Base-by-base conservation (phyloP, 2,113 vertebrate species). In the Pomatorhinus ruficollis region DNA sequence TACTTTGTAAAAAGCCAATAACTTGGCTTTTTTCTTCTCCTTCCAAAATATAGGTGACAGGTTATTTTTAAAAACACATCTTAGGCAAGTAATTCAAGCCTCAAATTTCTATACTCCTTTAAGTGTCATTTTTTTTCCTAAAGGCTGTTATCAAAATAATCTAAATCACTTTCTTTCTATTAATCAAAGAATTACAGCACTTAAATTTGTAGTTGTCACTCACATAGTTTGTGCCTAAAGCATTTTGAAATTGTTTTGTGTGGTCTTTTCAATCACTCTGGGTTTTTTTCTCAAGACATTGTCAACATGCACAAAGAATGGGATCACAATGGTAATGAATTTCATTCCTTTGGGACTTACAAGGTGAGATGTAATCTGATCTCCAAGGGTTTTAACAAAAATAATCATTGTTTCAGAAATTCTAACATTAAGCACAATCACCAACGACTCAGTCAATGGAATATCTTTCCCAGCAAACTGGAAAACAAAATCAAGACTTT, bases 171-270 rank as follows among this genome's bases (percentile, higher is more conserved):
- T 97, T 96, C 96, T 95, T 96, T 97, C 95, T 95, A 97, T 97
- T 97, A 98, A 98, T 98, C 97, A 97, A 97, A 97, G 97, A 97
- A 98, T 97, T 97, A 97, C 91, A 96, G 95, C 96, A 96, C 96
- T 97, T 97, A 97, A 97, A 97, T 98, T 98, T 98, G 97, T 98
- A 97, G 97, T 95, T 97, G 97, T 98, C 97, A 97, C 96, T 98
- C 97, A 97, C 66, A 83, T 78, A 88, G 93, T 96, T 96, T 96
- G 60, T 95, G 98, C 98, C 97, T 97, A 97, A 95, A 98, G 97
- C 97, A 93, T 96, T 98, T 97, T 98, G 96, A 96, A 98, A 97
- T 98, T 98, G 97, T 97, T 98, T 97, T 97, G 96, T 96, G 96
- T 96, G 96, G 96, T 97, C 97, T 96, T 97, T 98, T 98, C 98